phyloP scores from a whole-genome alignment of 2,797 vertebrate genomes.

The Ispidina picta region DNA sequence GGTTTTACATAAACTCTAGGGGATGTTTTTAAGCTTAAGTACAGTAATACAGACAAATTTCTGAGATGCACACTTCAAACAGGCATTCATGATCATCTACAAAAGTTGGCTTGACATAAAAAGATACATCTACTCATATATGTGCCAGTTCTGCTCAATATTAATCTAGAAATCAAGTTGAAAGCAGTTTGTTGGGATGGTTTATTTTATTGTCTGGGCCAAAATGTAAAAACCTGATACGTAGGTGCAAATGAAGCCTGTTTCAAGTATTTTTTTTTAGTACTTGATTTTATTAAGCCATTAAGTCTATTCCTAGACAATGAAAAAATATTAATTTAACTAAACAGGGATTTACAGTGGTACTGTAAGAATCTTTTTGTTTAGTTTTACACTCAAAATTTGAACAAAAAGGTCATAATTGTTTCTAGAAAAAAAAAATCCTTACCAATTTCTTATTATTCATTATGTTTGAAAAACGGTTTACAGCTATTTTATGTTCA shows the following conservation, averaged over 20 bases:
- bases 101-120: background rate
- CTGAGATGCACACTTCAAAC: background rate
- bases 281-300: background rate
- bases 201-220: background rate
- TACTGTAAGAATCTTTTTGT: background rate
- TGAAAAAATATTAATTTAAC: background rate
- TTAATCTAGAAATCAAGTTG: constrained; percentile 4
- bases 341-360: background rate
- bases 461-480: background rate
- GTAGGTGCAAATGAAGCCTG: background rate
- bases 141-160: background rate
- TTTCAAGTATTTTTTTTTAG: background rate
- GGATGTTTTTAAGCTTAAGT: background rate
- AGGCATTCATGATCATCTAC: background rate
- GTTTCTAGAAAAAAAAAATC: background rate
- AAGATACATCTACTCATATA: background rate
- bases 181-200: background rate
- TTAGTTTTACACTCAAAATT: background rate
- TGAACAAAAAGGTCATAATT: background rate
- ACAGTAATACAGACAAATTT: background rate
- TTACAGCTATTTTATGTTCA: background rate
- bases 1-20: background rate
- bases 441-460: background rate
- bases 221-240: background rate
- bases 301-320: background rate